A percentile compares a stretch with the other conserved stretches of the same genome.
These are phyloP conservation scores for Chrysoperla carnea DNA, from an alignment of 1,140 invertebrate species.

Conservation along the genomic window DNA sequence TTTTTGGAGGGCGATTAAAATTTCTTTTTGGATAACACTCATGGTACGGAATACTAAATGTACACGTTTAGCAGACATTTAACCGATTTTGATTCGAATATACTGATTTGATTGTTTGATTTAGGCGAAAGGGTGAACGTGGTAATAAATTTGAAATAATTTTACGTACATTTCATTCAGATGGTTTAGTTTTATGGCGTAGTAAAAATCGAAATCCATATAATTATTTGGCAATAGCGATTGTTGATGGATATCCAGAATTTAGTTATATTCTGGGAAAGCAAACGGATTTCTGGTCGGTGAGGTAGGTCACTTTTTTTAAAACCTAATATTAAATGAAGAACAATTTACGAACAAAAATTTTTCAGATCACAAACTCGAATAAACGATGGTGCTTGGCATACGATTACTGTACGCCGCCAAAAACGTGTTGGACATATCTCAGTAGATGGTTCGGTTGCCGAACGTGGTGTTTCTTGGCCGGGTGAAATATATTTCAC, in stretches of 20 bases:
- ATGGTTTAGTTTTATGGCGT: constrained; percentile 51
- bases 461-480: constrained; percentile 39
- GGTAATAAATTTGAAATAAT: constrained; percentile 52
- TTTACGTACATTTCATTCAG: constrained; percentile 42
- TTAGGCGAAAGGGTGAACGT: constrained; percentile 39
- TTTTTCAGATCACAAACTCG: constrained; percentile 27
- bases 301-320: constrained; percentile 21
- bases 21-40: no score
- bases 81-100: no score
- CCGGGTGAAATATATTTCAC: constrained; percentile 46
- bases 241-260: constrained; percentile 39
- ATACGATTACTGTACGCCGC: constrained; percentile 43
- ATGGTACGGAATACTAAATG: no score
- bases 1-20: no score
- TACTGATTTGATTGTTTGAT: constrained; percentile 3
- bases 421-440: constrained; percentile 47
- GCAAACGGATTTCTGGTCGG: constrained; percentile 29
- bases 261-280: constrained; percentile 44
- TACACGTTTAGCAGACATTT: no score
- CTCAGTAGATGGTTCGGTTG: constrained; percentile 44
- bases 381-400: constrained; percentile 58
- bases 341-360: not conserved
- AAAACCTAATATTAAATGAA: not conserved
- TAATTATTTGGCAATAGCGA: constrained; percentile 41
- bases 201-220: constrained; percentile 23